A percentile compares a stretch with the other conserved stretches of the same genome.
phyloP scores from a whole-genome alignment of 37 sponge, comb jelly and placozoan species.

The Lycopodina hypogea region DNA sequence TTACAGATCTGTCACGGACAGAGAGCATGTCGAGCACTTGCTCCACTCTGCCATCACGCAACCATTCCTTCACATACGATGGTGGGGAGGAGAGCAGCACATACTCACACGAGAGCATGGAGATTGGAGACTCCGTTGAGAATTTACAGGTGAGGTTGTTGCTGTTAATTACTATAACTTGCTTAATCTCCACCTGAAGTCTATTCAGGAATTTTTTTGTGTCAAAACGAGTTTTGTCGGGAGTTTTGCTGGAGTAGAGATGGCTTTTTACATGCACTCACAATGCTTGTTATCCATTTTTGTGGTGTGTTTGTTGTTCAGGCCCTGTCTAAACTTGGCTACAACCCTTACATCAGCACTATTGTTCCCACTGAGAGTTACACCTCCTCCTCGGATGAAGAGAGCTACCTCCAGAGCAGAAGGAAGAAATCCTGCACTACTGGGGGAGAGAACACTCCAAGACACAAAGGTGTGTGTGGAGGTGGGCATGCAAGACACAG shows the following conservation, averaged over 20 bases:
- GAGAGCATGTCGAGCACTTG: conserved; percentile 40
- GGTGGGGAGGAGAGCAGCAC: conserved; percentile 50
- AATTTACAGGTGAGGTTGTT: conserved; percentile 20
- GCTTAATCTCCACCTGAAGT: too few relatives aligned
- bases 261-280: too few relatives aligned
- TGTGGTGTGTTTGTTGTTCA: conserved; percentile 4
- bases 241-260: too few relatives aligned
- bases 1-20: not conserved
- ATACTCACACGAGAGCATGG: conserved; percentile 44
- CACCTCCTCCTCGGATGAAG: conserved; percentile 15
- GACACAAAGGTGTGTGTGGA: conserved; percentile 18
- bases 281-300: too few relatives aligned
- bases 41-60: conserved; percentile 22
- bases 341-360: conserved; percentile 15
- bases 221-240: too few relatives aligned
- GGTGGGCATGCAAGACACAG: not conserved
- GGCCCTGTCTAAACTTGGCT: conserved; percentile 12
- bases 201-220: too few relatives aligned
- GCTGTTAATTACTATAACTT: too few relatives aligned
- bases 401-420: not conserved
- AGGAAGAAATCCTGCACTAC: conserved; percentile 10
- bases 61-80: conserved; percentile 29
- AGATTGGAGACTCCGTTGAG: conserved; percentile 42
- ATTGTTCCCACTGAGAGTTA: conserved; percentile 4
- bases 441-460: not conserved